phyloP scores from a whole-genome alignment of 2,888 invertebrate genomes.

The Athetis lepigone region DNA sequence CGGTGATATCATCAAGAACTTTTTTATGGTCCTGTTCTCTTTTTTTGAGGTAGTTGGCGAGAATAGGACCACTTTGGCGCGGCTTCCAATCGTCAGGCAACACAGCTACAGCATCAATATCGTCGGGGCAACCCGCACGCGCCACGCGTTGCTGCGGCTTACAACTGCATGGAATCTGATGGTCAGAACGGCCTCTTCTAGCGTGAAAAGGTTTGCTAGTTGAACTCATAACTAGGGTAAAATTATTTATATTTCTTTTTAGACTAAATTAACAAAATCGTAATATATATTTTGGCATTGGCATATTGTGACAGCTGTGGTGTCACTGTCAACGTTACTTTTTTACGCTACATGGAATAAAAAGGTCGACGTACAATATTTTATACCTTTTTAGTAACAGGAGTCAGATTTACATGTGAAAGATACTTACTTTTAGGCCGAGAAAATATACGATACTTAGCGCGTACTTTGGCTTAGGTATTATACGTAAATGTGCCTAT shows the following conservation, averaged over 20 bases:
- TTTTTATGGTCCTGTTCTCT: constrained; percentile 72
- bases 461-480: too few relatives aligned
- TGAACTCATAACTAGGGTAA: not conserved
- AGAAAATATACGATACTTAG: too few relatives aligned
- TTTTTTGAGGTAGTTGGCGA: constrained; percentile 77
- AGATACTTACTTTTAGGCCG: too few relatives aligned
- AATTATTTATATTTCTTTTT: not conserved
- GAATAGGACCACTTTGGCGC: constrained; percentile 73
- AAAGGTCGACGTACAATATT: not conserved
- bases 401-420: too few relatives aligned
- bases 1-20: constrained; percentile 65
- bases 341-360: too few relatives aligned
- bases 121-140: constrained; percentile 73
- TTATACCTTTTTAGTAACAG: constrained; percentile 8
- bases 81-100: constrained; percentile 80
- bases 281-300: too few relatives aligned
- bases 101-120: constrained; percentile 77
- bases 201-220: not conserved
- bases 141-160: constrained; percentile 56
- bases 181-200: not conserved
- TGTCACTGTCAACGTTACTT: constrained; percentile 19
- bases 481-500: too few relatives aligned
- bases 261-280: not conserved
- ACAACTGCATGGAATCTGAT: constrained; percentile 2
- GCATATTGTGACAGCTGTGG: too few relatives aligned